Evolutionary conservation across 2,888 invertebrate genomes (phyloP), one percentile per base, ranked within the genome.

Genomic region (Agapostemon virescens): DNA sequence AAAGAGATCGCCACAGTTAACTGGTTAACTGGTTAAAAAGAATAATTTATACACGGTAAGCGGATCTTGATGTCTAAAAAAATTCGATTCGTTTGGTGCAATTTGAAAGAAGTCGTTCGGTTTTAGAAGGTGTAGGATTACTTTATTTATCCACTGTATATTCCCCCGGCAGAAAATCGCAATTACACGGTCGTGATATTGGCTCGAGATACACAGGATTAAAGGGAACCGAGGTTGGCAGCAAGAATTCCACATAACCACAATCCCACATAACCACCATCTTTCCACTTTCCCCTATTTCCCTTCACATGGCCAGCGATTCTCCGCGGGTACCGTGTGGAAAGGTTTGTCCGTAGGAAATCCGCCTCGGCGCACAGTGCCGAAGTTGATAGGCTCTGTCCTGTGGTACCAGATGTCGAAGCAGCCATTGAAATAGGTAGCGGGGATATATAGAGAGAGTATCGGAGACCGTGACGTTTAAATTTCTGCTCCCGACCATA

Each of bases 231-330:
- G 58, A 26, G 58, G 26, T 30, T 58, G 26, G 26, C 6, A 17
- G 58, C 58, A 58, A 30, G 30, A 26, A 30, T 58, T 30, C 58
- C 58, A 17, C 30, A 58, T 58, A 58, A 58, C 30, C 58, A 58
- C 30, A 15, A 58, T 45, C 7, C 11, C 11, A 40, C 11, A 11
- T 52, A 58, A 30, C 30, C 58, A 5, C 58, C 58, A 58, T 58
- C 30, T 58, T 58, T 58, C 58, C 30, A 58, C 58, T 58, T 58
- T 58, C 58, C 58, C 58, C 58, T 58, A 17, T 58, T 58, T 58
- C 58, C 58, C 30, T 58, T 58, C 58, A 30, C 58, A 17, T 58
- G 58, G 58, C 26, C 58, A 30, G 30, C 15, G 58, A 58, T 30
- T 58, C 30, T 58, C 58, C 26, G 58, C 58, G 26, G 5, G 26